These are phyloP conservation scores for Catajapyx aquilonaris DNA, from an alignment of 1,140 invertebrate genomes.

Conservation along the genomic window DNA sequence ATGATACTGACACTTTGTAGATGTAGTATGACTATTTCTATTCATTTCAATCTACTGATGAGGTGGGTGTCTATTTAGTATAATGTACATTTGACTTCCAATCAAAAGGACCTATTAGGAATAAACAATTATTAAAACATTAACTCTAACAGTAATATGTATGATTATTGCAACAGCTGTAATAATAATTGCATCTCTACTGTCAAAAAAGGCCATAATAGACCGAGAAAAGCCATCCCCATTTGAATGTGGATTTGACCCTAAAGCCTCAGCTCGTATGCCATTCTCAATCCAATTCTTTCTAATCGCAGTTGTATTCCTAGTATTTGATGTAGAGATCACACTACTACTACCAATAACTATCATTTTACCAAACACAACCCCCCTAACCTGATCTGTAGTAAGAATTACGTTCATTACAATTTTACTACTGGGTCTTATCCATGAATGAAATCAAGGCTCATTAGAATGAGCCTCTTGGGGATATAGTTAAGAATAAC, in stretches of 20 bases:
- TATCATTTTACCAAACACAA: conserved; percentile 18
- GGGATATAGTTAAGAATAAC: conserved; percentile 36
- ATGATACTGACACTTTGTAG: conserved; percentile 57
- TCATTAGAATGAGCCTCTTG: conserved; percentile 30
- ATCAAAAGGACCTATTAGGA: conserved; percentile 33
- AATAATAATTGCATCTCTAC: conserved; percentile 23
- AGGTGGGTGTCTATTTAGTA: conserved; percentile 37
- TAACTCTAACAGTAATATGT: conserved; percentile 20
- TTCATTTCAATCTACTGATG: conserved; percentile 44
- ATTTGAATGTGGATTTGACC: conserved; percentile 39
- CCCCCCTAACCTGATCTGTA: conserved; percentile 20
- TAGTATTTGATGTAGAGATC: conserved; percentile 43
- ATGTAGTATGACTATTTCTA: conserved; percentile 47
- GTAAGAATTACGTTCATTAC: conserved; percentile 26
- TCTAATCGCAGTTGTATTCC: conserved; percentile 36
- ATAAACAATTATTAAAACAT: conserved; percentile 24
- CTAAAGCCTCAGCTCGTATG: conserved; percentile 25
- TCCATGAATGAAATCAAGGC: conserved; percentile 37
- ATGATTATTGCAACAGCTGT: conserved; percentile 21
- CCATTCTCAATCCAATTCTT: conserved; percentile 37
- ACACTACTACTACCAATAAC: conserved; percentile 29
- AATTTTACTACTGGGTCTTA: conserved; percentile 29
- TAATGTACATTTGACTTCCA: conserved; percentile 44
- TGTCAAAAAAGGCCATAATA: conserved; percentile 28
- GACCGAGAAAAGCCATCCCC: conserved; percentile 32